Percentiles rank a stretch among this genome's conserved stretches.
Evolutionary conservation across 2,797 vertebrate species (phyloP).

Genomic region (Pygocentrus nattereri): DNA sequence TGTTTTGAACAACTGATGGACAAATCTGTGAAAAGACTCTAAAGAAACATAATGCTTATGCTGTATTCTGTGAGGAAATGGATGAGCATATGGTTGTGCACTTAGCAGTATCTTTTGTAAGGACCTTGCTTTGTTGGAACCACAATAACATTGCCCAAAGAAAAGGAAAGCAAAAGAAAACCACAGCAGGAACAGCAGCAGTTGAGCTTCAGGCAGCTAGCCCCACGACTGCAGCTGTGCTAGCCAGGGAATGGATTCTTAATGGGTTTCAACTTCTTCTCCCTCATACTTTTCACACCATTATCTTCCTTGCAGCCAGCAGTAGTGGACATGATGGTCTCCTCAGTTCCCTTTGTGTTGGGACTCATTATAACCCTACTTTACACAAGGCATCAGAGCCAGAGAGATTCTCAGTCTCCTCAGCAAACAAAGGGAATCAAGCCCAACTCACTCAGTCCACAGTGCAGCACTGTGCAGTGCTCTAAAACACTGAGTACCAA

Average conservation of each 20-base stretch:
- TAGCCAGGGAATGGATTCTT: constrained; percentile 14
- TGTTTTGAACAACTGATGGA: constrained; percentile 6
- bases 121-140: constrained; percentile 19
- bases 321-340: constrained; percentile 24
- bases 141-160: constrained; percentile 6
- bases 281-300: constrained; percentile 24
- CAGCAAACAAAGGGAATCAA: constrained; percentile 9
- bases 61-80: neutral
- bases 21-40: neutral
- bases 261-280: constrained; percentile 18
- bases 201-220: constrained; percentile 9
- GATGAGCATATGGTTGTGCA: neutral
- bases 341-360: constrained; percentile 18
- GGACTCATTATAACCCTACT: constrained; percentile 48
- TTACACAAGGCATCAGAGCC: constrained; percentile 13
- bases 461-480: neutral
- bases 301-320: constrained; percentile 31
- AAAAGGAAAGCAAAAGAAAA: constrained; percentile 12
- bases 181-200: constrained; percentile 23
- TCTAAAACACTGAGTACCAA: neutral
- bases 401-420: constrained; percentile 39
- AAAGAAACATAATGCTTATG: neutral
- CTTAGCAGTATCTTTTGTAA: constrained; percentile 14
- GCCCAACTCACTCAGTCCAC: constrained; percentile 22
- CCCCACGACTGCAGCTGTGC: constrained; percentile 20